phyloP scores from a whole-genome alignment of 2,797 vertebrate genomes.

The Anolis apletophallus region DNA sequence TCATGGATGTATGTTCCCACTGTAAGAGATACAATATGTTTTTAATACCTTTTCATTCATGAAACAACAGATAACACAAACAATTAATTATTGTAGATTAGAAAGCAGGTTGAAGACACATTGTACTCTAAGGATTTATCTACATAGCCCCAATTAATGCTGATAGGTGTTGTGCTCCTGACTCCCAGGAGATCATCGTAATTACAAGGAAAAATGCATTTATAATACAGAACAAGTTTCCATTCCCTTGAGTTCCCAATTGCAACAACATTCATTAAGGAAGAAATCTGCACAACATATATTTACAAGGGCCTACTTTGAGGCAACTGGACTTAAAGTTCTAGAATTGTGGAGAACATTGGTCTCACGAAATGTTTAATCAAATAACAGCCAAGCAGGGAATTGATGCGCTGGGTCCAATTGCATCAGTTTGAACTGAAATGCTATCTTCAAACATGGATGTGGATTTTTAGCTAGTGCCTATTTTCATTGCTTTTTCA shows the following conservation, averaged over 20 bases:
- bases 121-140: constrained; percentile 20
- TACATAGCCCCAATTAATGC: constrained; percentile 49
- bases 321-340: not conserved
- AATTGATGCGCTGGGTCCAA: no score
- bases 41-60: constrained; percentile 37
- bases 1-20: constrained; percentile 30
- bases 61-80: constrained; percentile 39
- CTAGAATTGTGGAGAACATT: not conserved
- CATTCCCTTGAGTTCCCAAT: not conserved
- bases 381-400: not conserved
- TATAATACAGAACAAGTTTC: constrained; percentile 28
- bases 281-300: not conserved
- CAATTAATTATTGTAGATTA: constrained; percentile 34
- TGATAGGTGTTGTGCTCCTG: constrained; percentile 32
- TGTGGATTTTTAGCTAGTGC: no score
- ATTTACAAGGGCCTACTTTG: not conserved
- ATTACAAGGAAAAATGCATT: constrained; percentile 20
- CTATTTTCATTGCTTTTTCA: no score
- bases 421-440: no score
- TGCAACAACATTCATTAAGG: not conserved
- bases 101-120: constrained; percentile 5
- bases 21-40: constrained; percentile 16
- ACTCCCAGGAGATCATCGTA: constrained; percentile 29
- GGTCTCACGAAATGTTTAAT: not conserved
- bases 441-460: no score